phyloP scores from a whole-genome alignment of 2,113 vertebrate species.

The Pygathrix nemaeus region DNA sequence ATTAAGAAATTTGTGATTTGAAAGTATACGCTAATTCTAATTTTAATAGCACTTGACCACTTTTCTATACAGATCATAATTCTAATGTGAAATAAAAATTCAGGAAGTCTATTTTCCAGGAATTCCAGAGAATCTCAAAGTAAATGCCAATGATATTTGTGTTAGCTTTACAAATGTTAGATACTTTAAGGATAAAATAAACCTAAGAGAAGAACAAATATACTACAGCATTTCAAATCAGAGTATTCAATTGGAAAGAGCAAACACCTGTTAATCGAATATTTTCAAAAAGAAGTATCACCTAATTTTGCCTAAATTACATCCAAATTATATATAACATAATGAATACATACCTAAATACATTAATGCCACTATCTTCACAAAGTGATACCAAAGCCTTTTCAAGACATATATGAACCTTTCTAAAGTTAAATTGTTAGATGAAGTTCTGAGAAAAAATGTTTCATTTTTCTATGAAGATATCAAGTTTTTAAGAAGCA shows the following conservation, averaged over 20 bases:
- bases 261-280: not conserved
- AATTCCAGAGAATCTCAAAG: conserved; percentile 47
- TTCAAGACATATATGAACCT: not conserved
- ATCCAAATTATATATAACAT: not conserved
- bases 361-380: not conserved
- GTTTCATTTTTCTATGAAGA: not conserved
- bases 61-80: not conserved
- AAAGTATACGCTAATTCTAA: conserved; percentile 5
- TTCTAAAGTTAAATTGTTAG: not conserved
- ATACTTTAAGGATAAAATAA: conserved; percentile 44
- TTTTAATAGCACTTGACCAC: not conserved
- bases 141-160: conserved; percentile 58
- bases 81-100: conserved; percentile 41
- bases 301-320: not conserved
- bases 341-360: not conserved
- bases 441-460: conserved; percentile 3
- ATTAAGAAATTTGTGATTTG: not conserved
- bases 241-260: not conserved
- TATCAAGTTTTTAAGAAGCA: not conserved
- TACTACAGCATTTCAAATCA: conserved; percentile 50
- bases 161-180: conserved; percentile 44
- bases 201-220: conserved; percentile 50
- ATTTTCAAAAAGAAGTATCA: not conserved
- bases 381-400: not conserved
- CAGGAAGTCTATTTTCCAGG: conserved; percentile 23